A percentile compares a stretch with the other conserved stretches of the same genome.
Conservation (phyloP, 2,888 invertebrate genomes). For the Sinopyrophorus schimmeli region DNA sequence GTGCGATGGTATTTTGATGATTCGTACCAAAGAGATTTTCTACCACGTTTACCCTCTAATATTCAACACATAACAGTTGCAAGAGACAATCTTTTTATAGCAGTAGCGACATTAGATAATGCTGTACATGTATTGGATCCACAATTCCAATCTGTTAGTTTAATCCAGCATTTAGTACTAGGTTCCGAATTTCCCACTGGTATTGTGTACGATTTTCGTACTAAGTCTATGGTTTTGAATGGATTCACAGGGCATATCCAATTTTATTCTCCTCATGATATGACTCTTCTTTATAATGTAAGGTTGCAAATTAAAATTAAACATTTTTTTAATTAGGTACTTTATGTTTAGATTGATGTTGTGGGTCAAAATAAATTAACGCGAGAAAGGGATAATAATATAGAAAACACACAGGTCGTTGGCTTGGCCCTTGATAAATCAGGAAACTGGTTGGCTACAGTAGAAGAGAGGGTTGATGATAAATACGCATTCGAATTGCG, state of each 20-base stretch:
- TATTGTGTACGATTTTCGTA: constrained; percentile 65
- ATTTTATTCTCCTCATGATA: constrained; percentile 68
- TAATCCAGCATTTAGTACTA: constrained; percentile 71
- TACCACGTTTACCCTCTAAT: constrained; percentile 72
- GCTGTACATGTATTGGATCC: constrained; percentile 62
- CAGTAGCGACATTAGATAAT: constrained; percentile 72
- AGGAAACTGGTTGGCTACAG: constrained; percentile 75
- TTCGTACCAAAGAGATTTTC: constrained; percentile 58
- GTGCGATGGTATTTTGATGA: constrained; percentile 72
- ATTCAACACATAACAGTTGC: constrained; percentile 67
- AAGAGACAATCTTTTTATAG: constrained; percentile 64
- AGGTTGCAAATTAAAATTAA: constrained; percentile 46
- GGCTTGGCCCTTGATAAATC: constrained; percentile 67
- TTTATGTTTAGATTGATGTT: constrained; percentile 65
- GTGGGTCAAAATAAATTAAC: constrained; percentile 71
- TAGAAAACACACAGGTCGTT: constrained; percentile 68
- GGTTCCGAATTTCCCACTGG: constrained; percentile 62
- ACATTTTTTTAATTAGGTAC: background rate
- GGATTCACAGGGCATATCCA: constrained; percentile 75
- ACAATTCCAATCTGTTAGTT: constrained; percentile 58
- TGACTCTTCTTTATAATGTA: constrained; percentile 72
- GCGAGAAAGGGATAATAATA: constrained; percentile 61
- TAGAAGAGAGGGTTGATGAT: constrained; percentile 65
- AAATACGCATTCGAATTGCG: constrained; percentile 64
- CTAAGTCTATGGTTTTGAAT: constrained; percentile 69